phyloP scores from a whole-genome alignment of 2,797 vertebrate species.

The Cyclopterus lumpus region DNA sequence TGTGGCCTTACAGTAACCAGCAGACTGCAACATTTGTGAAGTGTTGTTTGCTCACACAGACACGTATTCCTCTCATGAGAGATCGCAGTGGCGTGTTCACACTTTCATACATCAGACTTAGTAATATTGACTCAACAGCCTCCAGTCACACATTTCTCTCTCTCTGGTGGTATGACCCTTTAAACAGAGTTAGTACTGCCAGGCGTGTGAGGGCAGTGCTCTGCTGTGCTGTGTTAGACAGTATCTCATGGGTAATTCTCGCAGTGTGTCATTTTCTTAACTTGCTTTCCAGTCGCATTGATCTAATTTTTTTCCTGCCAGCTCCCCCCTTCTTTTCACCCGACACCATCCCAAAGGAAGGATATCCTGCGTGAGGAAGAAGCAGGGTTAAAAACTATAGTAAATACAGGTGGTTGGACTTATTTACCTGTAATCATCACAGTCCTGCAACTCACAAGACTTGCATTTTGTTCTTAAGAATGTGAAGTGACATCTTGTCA shows the following conservation, averaged over 20 bases:
- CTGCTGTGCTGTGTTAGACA: constrained; percentile 29
- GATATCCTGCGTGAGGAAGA: constrained; percentile 70
- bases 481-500: constrained; percentile 45
- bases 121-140: constrained; percentile 72
- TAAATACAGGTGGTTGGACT: constrained; percentile 62
- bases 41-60: constrained; percentile 42
- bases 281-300: constrained; percentile 29
- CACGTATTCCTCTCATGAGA: constrained; percentile 47
- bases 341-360: constrained; percentile 55
- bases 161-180: constrained; percentile 69
- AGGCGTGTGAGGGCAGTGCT: constrained; percentile 45
- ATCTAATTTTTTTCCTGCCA: constrained; percentile 10
- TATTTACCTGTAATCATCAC: constrained; percentile 38
- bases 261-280: constrained; percentile 46
- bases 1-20: constrained; percentile 26
- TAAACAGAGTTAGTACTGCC: constrained; percentile 61
- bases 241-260: constrained; percentile 57
- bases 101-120: constrained; percentile 60
- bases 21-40: constrained; percentile 36
- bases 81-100: constrained; percentile 47
- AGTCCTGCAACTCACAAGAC: constrained; percentile 13
- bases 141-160: constrained; percentile 68
- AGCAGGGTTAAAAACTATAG: constrained; percentile 23
- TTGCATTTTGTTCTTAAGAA: constrained; percentile 31
- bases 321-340: background rate